Conservation (phyloP, 2,797 vertebrate genomes). For the Thripadectes ignobilis region DNA sequence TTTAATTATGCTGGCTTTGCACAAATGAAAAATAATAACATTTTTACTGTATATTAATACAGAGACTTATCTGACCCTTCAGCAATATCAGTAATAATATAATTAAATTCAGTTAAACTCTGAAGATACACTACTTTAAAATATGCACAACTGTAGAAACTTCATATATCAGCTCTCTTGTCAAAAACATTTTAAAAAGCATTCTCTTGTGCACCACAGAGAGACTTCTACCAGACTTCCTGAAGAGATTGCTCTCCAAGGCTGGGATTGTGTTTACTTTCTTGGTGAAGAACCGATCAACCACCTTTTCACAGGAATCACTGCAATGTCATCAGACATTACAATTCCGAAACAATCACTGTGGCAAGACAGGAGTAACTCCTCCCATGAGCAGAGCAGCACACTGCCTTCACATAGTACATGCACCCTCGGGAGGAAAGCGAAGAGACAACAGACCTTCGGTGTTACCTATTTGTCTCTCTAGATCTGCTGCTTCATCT, state of each 20-base stretch:
- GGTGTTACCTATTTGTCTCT: constrained; percentile 94
- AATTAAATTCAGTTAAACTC: background rate
- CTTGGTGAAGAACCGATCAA: background rate
- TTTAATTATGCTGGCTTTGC: background rate
- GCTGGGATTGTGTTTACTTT: background rate
- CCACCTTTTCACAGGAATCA: background rate
- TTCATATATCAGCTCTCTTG: background rate
- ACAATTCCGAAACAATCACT: background rate
- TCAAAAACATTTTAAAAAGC: background rate
- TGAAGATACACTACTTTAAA: background rate
- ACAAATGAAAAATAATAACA: background rate
- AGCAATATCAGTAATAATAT: background rate
- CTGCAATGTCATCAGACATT: background rate
- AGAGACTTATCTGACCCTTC: background rate
- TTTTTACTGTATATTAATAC: background rate
- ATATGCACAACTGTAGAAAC: background rate
- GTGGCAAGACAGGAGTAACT: background rate
- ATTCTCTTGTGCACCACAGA: background rate
- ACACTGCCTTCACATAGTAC: constrained; percentile 1
- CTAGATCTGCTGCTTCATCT: constrained; percentile 95
- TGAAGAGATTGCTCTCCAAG: background rate
- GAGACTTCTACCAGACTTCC: background rate
- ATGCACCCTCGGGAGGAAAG: constrained; percentile 36
- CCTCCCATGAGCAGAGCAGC: background rate
- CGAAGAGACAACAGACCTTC: constrained; percentile 57